Conservation (phyloP, 2,888 invertebrate genomes). For the Criorhina ranunculi region DNA sequence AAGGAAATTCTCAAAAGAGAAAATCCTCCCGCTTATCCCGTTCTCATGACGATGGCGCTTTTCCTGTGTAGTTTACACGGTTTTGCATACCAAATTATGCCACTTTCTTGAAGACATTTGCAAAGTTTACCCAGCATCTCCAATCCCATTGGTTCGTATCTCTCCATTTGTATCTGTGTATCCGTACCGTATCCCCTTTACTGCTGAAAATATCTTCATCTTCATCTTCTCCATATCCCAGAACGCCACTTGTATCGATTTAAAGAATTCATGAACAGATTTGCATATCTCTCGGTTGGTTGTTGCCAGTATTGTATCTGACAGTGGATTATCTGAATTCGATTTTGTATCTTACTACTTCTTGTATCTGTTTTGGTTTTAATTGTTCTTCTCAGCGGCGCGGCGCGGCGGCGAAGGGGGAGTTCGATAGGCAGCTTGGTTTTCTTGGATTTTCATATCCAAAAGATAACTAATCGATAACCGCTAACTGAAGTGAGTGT, state of each 20-base stretch:
- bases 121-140: constrained; percentile 36
- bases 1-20: constrained; percentile 40
- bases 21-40: constrained; percentile 61
- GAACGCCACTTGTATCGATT: constrained; percentile 73
- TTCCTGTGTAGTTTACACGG: constrained; percentile 67
- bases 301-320: constrained; percentile 59
- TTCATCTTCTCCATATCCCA: background rate
- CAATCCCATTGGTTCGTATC: constrained; percentile 38
- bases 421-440: background rate
- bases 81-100: constrained; percentile 75
- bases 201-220: constrained; percentile 68
- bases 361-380: constrained; percentile 50
- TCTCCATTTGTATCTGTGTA: constrained; percentile 48
- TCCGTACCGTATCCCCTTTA: constrained; percentile 37
- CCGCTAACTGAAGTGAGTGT: constrained; percentile 46
- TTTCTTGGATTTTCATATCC: constrained; percentile 49
- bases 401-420: no score
- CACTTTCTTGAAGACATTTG: constrained; percentile 67
- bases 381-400: constrained; percentile 54
- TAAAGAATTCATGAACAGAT: constrained; percentile 60
- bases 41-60: constrained; percentile 35
- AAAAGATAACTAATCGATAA: constrained; percentile 65
- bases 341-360: constrained; percentile 65
- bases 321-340: constrained; percentile 75
- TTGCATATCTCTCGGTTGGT: constrained; percentile 63